A percentile compares a stretch with the other conserved stretches of the same genome.
These are phyloP conservation scores for Danionella cerebrum DNA, from an alignment of 2,113 vertebrate genomes.

Conservation along the genomic window DNA sequence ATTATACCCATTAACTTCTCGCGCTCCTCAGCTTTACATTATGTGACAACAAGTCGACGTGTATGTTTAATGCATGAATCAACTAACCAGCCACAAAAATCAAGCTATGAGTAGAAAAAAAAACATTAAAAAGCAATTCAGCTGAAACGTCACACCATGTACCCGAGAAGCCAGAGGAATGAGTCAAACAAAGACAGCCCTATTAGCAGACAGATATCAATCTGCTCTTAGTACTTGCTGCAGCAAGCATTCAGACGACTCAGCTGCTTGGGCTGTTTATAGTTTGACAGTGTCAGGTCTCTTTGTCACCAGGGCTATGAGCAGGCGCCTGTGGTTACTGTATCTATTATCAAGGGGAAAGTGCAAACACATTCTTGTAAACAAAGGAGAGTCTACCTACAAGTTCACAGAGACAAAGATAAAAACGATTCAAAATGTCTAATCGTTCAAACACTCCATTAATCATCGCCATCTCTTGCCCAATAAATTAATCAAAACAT, in stretches of 20 bases:
- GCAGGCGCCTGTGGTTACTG: slow-evolving; percentile 38
- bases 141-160: neutral
- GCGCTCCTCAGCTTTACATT: slow-evolving; percentile 53
- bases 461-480: slow-evolving; percentile 68
- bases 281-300: slow-evolving; percentile 31
- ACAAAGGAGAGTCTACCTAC: slow-evolving; percentile 35
- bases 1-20: slow-evolving; percentile 62
- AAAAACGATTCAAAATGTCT: neutral
- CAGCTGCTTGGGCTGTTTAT: slow-evolving; percentile 24
- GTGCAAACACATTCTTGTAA: slow-evolving; percentile 38
- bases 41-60: slow-evolving; percentile 47
- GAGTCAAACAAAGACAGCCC: neutral
- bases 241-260: slow-evolving; percentile 9
- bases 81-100: neutral
- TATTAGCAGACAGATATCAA: slow-evolving; percentile 17
- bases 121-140: neutral
- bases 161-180: neutral
- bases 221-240: neutral
- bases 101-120: neutral
- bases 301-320: slow-evolving; percentile 29
- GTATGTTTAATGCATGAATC: neutral
- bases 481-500: slow-evolving; percentile 51
- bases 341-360: slow-evolving; percentile 37
- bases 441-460: slow-evolving; percentile 48
- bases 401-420: slow-evolving; percentile 16